Evolutionary conservation across 1,140 invertebrate species (phyloP), one percentile per base, ranked within the genome.

Genomic region (Contarinia nasturtii): DNA sequence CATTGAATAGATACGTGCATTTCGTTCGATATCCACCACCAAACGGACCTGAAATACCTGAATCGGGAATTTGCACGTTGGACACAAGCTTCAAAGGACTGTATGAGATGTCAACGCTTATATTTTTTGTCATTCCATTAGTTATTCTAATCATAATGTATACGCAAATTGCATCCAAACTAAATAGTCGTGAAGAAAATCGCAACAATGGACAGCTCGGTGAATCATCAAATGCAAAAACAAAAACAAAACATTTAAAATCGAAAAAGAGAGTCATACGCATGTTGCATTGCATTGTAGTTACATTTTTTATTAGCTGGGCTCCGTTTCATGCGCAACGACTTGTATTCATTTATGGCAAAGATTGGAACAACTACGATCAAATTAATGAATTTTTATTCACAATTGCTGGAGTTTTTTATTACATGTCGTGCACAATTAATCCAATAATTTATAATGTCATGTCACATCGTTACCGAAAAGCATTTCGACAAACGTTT

Each of bases 301-400:
- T 95, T 2, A 84, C 85, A n/a, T 97, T 97, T 68, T 96, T 96
- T 67, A 65, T 94, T 2, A 95, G 90, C 67, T 98, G 91, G 90
- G 87, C 88, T 1, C 93, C 93, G 15, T 97, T 96, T 68, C 93
- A 97, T 62, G 75, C 83, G 22, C 94, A 98, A 63, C 69, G 87
- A 2, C 62, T 92, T 42, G 73, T 86, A 54, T 80, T 79, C 55
- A 68, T 83, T 18, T 80, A 86, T 58, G 79, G 70, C 21, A 67
- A 70, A 46, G 60, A 75, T 22, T 67, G 68, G 40, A 63, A 66
- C 11, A 65, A 76, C 58, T 82, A 74, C 62, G 59, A 73, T 21
- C 69, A 74, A 48, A 67, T 84, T 46, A 87, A 87, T 61, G 79
- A 82, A 56, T 77, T 79, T 67, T 69, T 91, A 33, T 89, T 85